Evolutionary conservation across 64 coral and sea anemone genomes (phyloP), one percentile per base, ranked within the genome.

Genomic region (Montipora sp.): DNA sequence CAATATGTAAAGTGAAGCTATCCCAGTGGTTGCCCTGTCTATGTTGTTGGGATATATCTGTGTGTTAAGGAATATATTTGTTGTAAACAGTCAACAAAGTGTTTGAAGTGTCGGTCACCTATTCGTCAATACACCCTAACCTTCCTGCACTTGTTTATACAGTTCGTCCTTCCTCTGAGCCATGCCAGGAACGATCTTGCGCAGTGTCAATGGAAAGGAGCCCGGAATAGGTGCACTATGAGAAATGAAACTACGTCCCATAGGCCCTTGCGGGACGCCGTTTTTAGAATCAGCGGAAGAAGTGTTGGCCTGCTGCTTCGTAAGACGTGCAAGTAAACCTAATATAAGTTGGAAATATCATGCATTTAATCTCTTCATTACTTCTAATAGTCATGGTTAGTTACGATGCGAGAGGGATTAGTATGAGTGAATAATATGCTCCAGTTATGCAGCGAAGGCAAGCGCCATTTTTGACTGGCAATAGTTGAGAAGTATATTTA

Each of bases 111-210:
- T 71, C 71, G 65, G 43, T 71, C 36, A 36, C 65, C 82, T 85
- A 63, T 85, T 27, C 45, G 60, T 71, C 24, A 71, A 71, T 63
- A 71, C 71, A 63, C 82, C 82, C 82, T 85, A 85, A 85, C 82
- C 82, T 85, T 85, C 82, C 66, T 85, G 82, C 9, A 85, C n/a
- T 51, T 85, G 82, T 45, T 85, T 85, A 85, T 85, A 85, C 47
- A 90, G 67, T 71, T 90, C 77, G 27, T 90, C 77, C 77, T 90
- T 90, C 89, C 72, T 90, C 79, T 90, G 89, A 43, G 65, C 60
- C 89, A 81, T 71, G 45, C 79, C 79, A 47, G 89, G 77, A 72
- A 85, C 82, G 8, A 85, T 85, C 82, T 85, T 85, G 82, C 82
- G 82, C 19, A 85, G 82, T 21, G 82, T 19, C 82, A 85, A 85